Conservation (phyloP, 2,888 invertebrate species). For the Escarpia spicata region DNA sequence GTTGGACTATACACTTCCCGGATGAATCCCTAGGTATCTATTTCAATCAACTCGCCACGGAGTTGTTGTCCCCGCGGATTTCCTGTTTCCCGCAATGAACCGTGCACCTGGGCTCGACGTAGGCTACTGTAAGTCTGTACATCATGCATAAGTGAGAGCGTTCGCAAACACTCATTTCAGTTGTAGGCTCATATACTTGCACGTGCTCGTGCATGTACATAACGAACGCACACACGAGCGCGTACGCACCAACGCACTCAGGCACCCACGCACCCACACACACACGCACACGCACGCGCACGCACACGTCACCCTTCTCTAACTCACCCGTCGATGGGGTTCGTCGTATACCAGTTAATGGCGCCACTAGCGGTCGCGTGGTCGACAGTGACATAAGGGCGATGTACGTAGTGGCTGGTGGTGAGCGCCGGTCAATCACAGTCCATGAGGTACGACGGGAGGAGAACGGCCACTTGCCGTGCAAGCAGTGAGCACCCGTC, state of each 20-base stretch:
- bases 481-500: background rate
- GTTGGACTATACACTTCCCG: background rate
- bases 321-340: conserved; percentile 12
- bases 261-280: background rate
- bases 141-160: background rate
- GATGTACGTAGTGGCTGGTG: background rate
- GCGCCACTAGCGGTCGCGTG: background rate
- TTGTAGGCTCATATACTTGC: background rate
- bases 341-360: background rate
- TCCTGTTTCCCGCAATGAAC: background rate
- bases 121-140: no score
- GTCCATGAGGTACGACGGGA: background rate
- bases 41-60: background rate
- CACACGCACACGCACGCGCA: background rate
- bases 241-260: background rate
- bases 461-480: background rate
- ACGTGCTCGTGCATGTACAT: background rate
- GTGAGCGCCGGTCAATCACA: background rate
- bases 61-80: background rate
- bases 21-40: background rate
- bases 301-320: background rate
- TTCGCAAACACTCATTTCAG: background rate
- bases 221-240: background rate
- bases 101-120: background rate
- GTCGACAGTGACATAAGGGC: background rate